Evolutionary conservation across 2,797 vertebrate genomes (phyloP).

Genomic region (Ciconia nigra): DNA sequence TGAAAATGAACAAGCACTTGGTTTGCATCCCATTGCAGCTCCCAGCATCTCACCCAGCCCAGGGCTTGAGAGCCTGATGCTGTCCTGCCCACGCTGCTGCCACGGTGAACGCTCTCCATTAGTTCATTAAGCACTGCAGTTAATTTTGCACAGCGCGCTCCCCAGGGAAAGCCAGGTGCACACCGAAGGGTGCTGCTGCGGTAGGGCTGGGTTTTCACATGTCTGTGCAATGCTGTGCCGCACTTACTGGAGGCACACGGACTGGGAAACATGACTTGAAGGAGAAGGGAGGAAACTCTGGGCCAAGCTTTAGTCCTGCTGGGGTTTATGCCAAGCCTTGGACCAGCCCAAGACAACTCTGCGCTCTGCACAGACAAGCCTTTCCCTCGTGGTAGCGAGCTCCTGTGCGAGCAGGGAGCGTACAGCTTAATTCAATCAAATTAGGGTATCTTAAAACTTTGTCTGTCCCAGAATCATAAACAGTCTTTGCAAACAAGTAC

Average conservation of each 20-base stretch:
- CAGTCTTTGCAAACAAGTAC: neutral
- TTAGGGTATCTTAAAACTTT: neutral
- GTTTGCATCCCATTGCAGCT: neutral
- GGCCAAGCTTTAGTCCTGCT: neutral
- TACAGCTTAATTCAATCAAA: neutral
- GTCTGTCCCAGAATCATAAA: neutral
- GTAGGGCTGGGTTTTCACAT: neutral
- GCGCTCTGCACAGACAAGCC: neutral
- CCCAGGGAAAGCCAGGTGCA: rapidly evolving
- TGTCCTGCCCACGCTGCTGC: rapidly evolving
- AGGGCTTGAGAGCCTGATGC: rapidly evolving
- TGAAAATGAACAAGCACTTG: rapidly evolving
- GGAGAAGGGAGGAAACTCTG: neutral
- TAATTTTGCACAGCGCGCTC: neutral
- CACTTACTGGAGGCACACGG: rapidly evolving
- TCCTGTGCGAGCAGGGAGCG: neutral
- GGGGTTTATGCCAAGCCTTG: neutral
- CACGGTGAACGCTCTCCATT: rapidly evolving
- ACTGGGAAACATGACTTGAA: rapidly evolving
- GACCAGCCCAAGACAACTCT: neutral
- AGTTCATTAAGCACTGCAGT: neutral
- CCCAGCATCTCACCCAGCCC: rapidly evolving
- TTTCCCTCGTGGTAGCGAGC: rapidly evolving
- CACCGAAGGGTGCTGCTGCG: neutral
- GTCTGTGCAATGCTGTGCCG: rapidly evolving